Evolutionary conservation across 2,888 invertebrate genomes (phyloP).

Genomic region (Drosophila neonasuta): DNA sequence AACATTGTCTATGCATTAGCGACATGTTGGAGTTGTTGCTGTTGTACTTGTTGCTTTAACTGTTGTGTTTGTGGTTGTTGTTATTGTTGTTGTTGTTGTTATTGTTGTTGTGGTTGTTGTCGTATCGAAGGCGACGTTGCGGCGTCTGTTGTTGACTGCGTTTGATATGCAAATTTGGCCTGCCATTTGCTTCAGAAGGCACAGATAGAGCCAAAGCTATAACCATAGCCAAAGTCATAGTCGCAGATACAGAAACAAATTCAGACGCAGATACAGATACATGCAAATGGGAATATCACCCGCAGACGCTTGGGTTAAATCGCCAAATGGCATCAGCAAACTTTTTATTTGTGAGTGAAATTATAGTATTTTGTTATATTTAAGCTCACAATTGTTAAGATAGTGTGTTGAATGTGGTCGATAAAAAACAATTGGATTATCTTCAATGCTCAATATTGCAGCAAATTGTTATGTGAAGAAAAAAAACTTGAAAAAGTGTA

Average conservation of each 20-base stretch:
- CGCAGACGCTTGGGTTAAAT: slow-evolving; percentile 27
- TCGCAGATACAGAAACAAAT: slow-evolving; percentile 24
- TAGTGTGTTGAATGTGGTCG: slow-evolving; percentile 11
- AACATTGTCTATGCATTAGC: slow-evolving; percentile 73
- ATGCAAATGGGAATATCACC: slow-evolving; percentile 43
- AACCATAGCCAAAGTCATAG: slow-evolving; percentile 13
- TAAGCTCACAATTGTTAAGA: slow-evolving; percentile 17
- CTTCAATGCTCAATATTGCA: slow-evolving; percentile 13
- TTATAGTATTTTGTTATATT: slow-evolving; percentile 34
- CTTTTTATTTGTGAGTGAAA: slow-evolving; percentile 25
- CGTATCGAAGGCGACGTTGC: slow-evolving; percentile 70
- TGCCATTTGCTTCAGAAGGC: slow-evolving; percentile 49
- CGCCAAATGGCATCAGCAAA: slow-evolving; percentile 35
- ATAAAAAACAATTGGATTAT: slow-evolving; percentile 13
- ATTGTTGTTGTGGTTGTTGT: slow-evolving; percentile 34
- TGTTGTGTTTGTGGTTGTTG: slow-evolving; percentile 22
- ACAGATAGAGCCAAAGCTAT: slow-evolving; percentile 33
- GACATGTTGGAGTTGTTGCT: slow-evolving; percentile 43
- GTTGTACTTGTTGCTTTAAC: slow-evolving; percentile 21
- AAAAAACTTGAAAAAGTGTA: no score
- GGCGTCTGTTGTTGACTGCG: slow-evolving; percentile 73
- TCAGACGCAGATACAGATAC: slow-evolving; percentile 27
- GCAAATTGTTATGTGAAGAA: no score
- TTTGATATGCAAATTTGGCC: slow-evolving; percentile 74
- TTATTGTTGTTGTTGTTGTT: slow-evolving; percentile 18